Base-by-base conservation (phyloP, 30 jellyfish, hydroid and myxozoan genomes). In the Aurelia sp. region DNA sequence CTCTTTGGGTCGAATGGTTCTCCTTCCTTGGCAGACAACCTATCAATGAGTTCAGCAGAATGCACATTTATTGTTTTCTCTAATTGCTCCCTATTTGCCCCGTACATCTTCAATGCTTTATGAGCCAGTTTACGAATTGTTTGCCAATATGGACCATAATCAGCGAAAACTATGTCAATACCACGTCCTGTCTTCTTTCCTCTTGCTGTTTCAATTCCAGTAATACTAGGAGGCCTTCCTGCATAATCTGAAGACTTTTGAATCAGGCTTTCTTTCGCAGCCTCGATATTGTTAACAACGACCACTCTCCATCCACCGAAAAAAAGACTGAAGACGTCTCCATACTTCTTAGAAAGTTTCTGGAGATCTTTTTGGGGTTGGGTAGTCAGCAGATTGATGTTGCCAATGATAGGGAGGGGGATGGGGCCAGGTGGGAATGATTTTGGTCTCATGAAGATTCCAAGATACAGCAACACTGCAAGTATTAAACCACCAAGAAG, bases 91-190 rank as follows among this genome's bases (percentile, higher is more conserved):
- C 81, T 64, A 47, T 75, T 75, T 35, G 91, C 91, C 4, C 95
- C 97, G 59, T 82, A 91, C 89, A 84, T 76, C 72, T 71, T 76
- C 87, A 91, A 59, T 6, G 97, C 91, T 55, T 91, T 62, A 48
- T 82, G 94, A 4, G 90, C 87, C 67, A 69, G 21, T 71, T 84
- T 91, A 47, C 95, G 86, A 15, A 91, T 50, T 20, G 88, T 72
- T 47, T 71, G 76, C 91, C 95, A 82, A 41, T 53, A 78, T n/a
- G 89, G 84, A 8, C 97, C 97, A 84, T 91, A 91, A 40, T 84
- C 95, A 4, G 88, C 51, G 22, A 73, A 82, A 4, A 64, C 95
- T 9, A 91, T 91, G 62, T 70, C 89, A 30, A 82, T 69, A 51
- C 92, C 92, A 18, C 91, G 67, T 9, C 91, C 91, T 17, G 91